Evolutionary conservation across 2,797 vertebrate species (phyloP).

Genomic region (Bradypodion pumilum): DNA sequence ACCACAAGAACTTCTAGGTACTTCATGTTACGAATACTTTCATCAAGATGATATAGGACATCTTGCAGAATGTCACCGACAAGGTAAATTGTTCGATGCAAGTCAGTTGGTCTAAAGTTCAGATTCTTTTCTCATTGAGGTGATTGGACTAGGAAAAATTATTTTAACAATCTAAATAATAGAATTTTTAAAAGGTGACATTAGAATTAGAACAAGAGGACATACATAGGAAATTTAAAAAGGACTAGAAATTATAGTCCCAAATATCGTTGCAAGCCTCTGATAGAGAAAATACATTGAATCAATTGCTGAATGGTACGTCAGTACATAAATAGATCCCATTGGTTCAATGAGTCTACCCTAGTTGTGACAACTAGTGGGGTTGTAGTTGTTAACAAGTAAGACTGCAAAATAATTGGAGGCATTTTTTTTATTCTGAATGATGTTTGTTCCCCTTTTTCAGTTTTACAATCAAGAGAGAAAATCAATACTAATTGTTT

Average conservation of each 20-base stretch:
- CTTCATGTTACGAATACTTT: constrained; percentile 98
- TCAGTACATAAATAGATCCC: too few relatives aligned
- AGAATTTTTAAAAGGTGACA: background rate
- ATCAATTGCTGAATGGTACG: too few relatives aligned
- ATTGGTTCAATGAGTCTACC: too few relatives aligned
- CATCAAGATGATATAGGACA: constrained; percentile 97
- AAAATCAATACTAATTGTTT: constrained; percentile 98
- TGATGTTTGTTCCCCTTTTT: constrained; percentile 26
- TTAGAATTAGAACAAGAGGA: background rate
- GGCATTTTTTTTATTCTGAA: background rate
- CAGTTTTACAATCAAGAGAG: constrained; percentile 98
- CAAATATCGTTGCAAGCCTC: too few relatives aligned
- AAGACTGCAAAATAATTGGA: background rate
- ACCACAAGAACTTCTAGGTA: constrained; percentile 97
- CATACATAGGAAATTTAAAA: background rate
- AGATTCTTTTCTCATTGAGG: background rate
- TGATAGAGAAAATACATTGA: too few relatives aligned
- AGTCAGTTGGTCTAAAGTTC: background rate
- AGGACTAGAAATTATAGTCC: background rate
- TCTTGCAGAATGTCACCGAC: constrained; percentile 95
- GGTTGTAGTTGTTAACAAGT: too few relatives aligned
- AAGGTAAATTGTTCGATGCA: constrained; percentile 80
- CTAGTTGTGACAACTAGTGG: too few relatives aligned
- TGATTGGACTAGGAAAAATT: background rate
- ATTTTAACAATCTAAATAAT: background rate